Conservation (phyloP, 2,888 invertebrate genomes). For the Caenorhabditis auriculariae region DNA sequence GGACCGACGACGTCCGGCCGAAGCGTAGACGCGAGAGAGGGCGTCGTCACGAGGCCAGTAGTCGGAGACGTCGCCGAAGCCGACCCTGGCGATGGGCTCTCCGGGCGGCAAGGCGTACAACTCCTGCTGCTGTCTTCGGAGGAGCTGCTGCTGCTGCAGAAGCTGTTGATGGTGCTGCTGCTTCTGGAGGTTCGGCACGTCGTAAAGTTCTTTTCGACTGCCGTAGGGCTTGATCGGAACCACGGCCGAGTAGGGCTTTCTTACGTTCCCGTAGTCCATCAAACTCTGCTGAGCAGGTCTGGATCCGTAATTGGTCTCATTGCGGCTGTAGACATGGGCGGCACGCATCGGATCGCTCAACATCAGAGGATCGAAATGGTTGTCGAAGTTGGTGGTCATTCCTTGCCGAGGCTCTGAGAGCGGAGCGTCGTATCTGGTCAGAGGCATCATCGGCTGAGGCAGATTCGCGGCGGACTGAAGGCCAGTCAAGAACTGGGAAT, state of each 20-base stretch:
- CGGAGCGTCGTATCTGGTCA: constrained; percentile 34
- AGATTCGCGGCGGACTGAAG: constrained; percentile 10
- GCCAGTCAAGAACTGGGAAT: constrained; percentile 52
- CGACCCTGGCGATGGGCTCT: constrained; percentile 2
- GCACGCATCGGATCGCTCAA: constrained; percentile 5
- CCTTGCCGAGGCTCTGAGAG: constrained; percentile 29
- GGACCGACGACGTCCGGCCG: constrained; percentile 39
- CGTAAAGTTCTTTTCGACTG: too few species aligned
- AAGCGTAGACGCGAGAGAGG: constrained; percentile 42
- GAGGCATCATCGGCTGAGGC: constrained; percentile 20
- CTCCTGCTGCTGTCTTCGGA: constrained; percentile 11
- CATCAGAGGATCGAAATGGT: constrained; percentile 16
- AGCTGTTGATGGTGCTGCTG: constrained; percentile 23
- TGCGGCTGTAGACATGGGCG: constrained; percentile 52
- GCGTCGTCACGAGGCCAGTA: constrained; percentile 40
- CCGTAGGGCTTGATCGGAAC: neutral
- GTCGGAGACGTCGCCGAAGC: neutral
- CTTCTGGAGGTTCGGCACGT: constrained; percentile 19
- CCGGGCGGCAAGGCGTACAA: neutral
- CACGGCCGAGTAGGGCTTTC: too few species aligned
- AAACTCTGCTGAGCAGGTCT: constrained; percentile 47
- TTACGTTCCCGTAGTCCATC: constrained; percentile 57
- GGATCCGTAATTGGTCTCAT: constrained; percentile 59
- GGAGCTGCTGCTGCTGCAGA: constrained; percentile 23
- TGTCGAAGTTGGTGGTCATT: constrained; percentile 8